phyloP scores from a whole-genome alignment of 1,140 invertebrate genomes.

The Lucilia cuprina region DNA sequence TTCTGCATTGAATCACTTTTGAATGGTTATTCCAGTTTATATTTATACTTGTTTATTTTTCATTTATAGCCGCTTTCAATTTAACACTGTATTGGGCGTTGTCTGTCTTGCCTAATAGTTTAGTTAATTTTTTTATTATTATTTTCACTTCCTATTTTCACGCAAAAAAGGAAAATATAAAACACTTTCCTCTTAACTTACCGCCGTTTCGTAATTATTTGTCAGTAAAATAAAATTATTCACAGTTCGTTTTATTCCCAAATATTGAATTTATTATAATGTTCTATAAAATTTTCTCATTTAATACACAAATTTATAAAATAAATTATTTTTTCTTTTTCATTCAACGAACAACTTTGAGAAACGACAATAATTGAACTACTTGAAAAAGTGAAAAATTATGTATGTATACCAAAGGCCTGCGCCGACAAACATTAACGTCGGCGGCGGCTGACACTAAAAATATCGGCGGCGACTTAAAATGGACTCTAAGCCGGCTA shows the following conservation, averaged over 20 bases:
- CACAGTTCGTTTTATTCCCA: slow-evolving; percentile 19
- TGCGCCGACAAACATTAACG: neutral
- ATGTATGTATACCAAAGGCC: slow-evolving; percentile 11
- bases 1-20: neutral
- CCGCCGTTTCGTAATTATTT: slow-evolving; percentile 29
- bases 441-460: neutral
- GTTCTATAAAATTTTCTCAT: slow-evolving; percentile 19
- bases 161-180: neutral
- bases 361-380: slow-evolving; percentile 10
- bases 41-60: neutral
- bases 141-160: slow-evolving; percentile 30
- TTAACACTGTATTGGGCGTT: slow-evolving; percentile 12
- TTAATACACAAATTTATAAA: slow-evolving; percentile 25
- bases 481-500: no score
- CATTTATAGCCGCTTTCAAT: neutral
- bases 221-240: neutral
- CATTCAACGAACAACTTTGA: slow-evolving; percentile 22
- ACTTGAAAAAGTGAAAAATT: slow-evolving; percentile 28
- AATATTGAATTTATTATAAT: slow-evolving; percentile 2
- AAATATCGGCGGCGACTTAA: no score
- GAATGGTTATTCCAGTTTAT: neutral
- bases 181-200: slow-evolving; percentile 8
- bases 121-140: slow-evolving; percentile 9
- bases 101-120: slow-evolving; percentile 32
- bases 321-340: slow-evolving; percentile 33